Evolutionary conservation across 1,140 invertebrate species (phyloP).

Genomic region (Neocloeon triangulifer): DNA sequence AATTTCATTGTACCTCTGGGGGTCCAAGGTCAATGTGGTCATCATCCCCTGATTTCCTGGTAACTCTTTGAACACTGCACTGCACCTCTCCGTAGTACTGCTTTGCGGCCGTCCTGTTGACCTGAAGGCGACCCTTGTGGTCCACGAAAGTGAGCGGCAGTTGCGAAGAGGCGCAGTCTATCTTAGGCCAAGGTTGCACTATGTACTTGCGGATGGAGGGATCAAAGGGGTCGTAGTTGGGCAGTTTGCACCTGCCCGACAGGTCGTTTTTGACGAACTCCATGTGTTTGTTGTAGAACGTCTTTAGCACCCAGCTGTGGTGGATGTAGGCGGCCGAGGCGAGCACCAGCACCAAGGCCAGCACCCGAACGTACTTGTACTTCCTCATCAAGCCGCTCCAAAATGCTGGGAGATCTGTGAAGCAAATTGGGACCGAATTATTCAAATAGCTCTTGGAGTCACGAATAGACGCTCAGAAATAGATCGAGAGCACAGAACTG

Average conservation of each 20-base stretch:
- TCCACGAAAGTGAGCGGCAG: slow-evolving; percentile 6
- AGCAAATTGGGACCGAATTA: no score
- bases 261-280: neutral
- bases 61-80: slow-evolving; percentile 2
- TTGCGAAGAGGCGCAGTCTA: slow-evolving; percentile 3
- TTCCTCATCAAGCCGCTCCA: no score
- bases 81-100: neutral
- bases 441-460: no score
- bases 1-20: neutral
- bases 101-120: slow-evolving; percentile 2
- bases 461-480: no score
- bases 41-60: neutral
- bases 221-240: slow-evolving; percentile 7
- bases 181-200: neutral
- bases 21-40: neutral
- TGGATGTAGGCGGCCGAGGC: no score
- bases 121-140: slow-evolving; percentile 3
- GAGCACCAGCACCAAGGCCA: no score
- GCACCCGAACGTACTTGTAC: no score
- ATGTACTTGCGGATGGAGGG: slow-evolving; percentile 1
- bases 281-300: slow-evolving; percentile 4
- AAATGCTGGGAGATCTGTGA: no score
- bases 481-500: no score
- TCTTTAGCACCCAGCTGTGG: no score
- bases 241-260: slow-evolving; percentile 6